Evolutionary conservation across 2,888 invertebrate species (phyloP).

Genomic region (Loripinus fragilis): DNA sequence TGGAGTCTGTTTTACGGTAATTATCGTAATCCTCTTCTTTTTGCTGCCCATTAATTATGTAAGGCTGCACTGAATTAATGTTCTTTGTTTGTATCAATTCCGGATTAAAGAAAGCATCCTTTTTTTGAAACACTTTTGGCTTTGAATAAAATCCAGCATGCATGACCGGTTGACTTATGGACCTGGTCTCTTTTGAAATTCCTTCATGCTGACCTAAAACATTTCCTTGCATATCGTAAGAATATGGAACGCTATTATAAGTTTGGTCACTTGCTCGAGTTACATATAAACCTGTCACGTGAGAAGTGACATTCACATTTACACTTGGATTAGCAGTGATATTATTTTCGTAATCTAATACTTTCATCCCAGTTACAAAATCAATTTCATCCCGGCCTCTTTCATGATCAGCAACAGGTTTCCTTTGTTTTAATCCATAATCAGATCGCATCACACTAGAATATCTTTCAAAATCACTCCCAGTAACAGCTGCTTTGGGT

Average conservation of each 20-base stretch:
- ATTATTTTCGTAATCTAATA: not conserved
- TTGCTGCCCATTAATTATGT: slow-evolving; percentile 53
- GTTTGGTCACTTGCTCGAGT: slow-evolving; percentile 1
- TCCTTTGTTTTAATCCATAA: not conserved
- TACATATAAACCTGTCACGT: not conserved
- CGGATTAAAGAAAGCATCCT: not conserved
- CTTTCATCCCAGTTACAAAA: not conserved
- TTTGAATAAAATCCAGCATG: slow-evolving; percentile 37
- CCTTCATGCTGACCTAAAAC: not conserved
- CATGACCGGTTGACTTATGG: slow-evolving; percentile 53
- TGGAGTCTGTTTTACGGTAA: slow-evolving; percentile 28
- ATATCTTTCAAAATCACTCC: not conserved
- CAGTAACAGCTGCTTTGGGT: not conserved
- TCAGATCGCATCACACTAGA: not conserved
- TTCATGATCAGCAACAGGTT: not conserved
- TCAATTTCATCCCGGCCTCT: not conserved
- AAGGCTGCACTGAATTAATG: slow-evolving; percentile 55
- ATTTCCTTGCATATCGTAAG: not conserved
- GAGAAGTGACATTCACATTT: not conserved
- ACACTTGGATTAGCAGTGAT: not conserved
- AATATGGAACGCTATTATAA: not conserved
- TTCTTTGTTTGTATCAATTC: slow-evolving; percentile 30
- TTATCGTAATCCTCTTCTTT: slow-evolving; percentile 50
- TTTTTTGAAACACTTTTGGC: slow-evolving; percentile 7
- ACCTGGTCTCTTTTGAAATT: slow-evolving; percentile 30